Conservation (phyloP, 2,888 invertebrate genomes). For the Hypena proboscidalis region DNA sequence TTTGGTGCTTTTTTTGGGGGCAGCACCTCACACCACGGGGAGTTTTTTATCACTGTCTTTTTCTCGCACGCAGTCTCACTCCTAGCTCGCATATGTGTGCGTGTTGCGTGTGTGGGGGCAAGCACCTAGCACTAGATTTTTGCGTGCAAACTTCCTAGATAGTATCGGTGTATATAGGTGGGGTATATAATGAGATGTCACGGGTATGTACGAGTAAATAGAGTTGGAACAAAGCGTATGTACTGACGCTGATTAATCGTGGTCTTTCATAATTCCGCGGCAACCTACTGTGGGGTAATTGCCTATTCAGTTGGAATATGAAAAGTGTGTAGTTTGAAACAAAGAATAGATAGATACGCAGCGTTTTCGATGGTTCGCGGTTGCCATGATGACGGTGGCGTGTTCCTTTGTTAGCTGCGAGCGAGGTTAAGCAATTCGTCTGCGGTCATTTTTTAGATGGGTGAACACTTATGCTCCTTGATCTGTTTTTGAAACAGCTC, state of each 20-base stretch:
- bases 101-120: constrained; percentile 63
- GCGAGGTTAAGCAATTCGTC: no score
- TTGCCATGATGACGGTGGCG: no score
- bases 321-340: constrained; percentile 30
- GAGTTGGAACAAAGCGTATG: constrained; percentile 74
- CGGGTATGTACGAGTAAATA: constrained; percentile 74
- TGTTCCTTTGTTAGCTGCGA: no score
- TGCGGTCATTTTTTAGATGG: no score
- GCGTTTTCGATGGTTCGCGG: background rate
- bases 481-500: no score
- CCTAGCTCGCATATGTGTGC: constrained; percentile 55
- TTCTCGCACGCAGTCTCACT: constrained; percentile 77
- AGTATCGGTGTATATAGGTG: constrained; percentile 65
- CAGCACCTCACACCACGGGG: constrained; percentile 82
- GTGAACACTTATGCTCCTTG: no score
- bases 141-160: constrained; percentile 82
- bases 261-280: constrained; percentile 66
- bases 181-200: constrained; percentile 81
- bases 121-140: constrained; percentile 82
- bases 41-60: constrained; percentile 83
- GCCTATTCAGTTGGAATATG: constrained; percentile 36
- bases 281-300: constrained; percentile 44
- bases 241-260: constrained; percentile 79
- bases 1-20: constrained; percentile 86
- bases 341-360: constrained; percentile 9